These are phyloP conservation scores for Cottus gobio DNA, from an alignment of 2,113 vertebrate species.

Conservation along the genomic window DNA sequence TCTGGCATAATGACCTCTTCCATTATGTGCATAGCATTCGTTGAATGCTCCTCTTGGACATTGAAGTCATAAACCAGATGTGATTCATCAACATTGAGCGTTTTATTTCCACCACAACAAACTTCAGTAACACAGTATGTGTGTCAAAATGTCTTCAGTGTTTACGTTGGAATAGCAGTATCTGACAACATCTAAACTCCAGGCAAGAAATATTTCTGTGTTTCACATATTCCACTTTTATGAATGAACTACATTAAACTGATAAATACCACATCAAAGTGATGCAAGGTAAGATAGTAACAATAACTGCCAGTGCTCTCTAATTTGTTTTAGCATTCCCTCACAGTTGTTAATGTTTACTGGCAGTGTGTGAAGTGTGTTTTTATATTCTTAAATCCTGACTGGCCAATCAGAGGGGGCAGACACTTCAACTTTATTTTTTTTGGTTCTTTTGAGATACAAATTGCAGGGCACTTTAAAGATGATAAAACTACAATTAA, in stretches of 20 bases:
- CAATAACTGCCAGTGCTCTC: constrained; percentile 12
- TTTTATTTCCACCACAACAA: background rate
- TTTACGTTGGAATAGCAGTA: background rate
- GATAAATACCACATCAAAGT: constrained; percentile 1
- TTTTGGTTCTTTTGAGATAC: constrained; percentile 33
- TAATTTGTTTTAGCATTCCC: constrained; percentile 19
- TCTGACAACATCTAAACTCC: background rate
- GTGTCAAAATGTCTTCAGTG: background rate
- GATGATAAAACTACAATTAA: constrained; percentile 49
- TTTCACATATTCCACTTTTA: constrained; percentile 1
- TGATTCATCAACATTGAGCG: constrained; percentile 7
- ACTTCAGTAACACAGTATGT: background rate
- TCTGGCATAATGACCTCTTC: background rate
- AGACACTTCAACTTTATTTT: constrained; percentile 52
- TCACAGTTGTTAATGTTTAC: constrained; percentile 29
- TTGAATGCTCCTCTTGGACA: background rate
- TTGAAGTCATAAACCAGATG: constrained; percentile 5
- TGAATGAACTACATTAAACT: background rate
- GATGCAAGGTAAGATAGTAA: constrained; percentile 19
- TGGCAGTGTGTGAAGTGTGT: constrained; percentile 13
- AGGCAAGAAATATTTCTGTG: background rate
- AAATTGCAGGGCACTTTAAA: constrained; percentile 28
- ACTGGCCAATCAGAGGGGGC: constrained; percentile 36
- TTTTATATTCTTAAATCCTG: constrained; percentile 31
- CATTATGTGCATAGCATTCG: background rate